Conservation (phyloP, 2,888 invertebrate genomes). For the Ellobium chinense region DNA sequence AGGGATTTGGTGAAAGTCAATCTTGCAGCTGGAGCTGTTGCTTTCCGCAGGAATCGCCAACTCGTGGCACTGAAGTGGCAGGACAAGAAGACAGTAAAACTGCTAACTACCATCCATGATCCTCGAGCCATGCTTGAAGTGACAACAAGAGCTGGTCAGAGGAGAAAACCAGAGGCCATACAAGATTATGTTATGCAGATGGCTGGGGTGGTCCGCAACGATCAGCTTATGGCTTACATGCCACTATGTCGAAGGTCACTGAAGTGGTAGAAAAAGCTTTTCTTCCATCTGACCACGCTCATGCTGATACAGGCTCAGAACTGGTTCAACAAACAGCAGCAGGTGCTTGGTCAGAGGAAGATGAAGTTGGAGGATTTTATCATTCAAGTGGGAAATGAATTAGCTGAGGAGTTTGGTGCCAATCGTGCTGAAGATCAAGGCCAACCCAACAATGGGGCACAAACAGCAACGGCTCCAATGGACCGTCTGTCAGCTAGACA, state of each 20-base stretch:
- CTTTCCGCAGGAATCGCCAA: neutral
- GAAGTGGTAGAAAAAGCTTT: slow-evolving; percentile 4
- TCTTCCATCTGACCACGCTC: slow-evolving; percentile 8
- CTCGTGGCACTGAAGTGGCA: slow-evolving; percentile 1
- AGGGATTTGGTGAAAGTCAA: neutral
- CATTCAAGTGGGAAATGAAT: neutral
- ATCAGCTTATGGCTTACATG: too few species aligned
- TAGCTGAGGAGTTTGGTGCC: neutral
- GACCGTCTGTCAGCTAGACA: neutral
- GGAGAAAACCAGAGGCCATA: slow-evolving; percentile 14
- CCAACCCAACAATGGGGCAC: neutral
- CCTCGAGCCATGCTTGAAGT: neutral
- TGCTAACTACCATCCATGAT: slow-evolving; percentile 15
- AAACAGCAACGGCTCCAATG: neutral
- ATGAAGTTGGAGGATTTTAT: neutral
- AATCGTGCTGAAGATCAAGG: neutral
- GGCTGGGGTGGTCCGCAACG: slow-evolving; percentile 35
- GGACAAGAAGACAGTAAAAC: slow-evolving; percentile 34
- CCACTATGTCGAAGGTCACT: slow-evolving; percentile 5
- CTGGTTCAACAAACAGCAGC: neutral
- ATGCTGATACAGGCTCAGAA: slow-evolving; percentile 3
- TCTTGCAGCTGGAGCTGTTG: neutral
- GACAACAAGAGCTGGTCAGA: neutral
- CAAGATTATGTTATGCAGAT: slow-evolving; percentile 27
- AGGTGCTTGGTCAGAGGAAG: neutral